Evolutionary conservation across 2,113 vertebrate genomes (phyloP).

Genomic region (Grallaria varia): DNA sequence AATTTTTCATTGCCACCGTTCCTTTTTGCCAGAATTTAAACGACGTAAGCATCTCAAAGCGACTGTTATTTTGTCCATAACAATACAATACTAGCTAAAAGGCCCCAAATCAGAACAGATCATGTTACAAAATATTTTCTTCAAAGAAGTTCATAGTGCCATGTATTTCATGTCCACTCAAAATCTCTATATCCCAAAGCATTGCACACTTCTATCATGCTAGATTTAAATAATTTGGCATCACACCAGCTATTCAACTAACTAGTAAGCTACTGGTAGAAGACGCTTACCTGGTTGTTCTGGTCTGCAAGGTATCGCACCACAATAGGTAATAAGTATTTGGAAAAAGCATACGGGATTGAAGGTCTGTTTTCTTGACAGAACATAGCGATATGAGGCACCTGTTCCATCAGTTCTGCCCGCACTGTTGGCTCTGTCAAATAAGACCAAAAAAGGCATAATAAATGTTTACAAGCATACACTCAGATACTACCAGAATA

Average conservation of each 20-base stretch:
- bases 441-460: background rate
- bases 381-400: conserved; percentile 89
- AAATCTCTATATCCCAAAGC: background rate
- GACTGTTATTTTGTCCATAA: background rate
- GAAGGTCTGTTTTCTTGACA: conserved; percentile 89
- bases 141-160: background rate
- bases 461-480: background rate
- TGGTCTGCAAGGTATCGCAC: conserved; percentile 88
- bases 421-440: conserved; percentile 84
- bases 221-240: background rate
- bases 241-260: background rate
- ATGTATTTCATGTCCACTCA: background rate
- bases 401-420: conserved; percentile 90
- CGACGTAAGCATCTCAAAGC: background rate
- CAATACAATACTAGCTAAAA: background rate
- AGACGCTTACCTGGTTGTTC: conserved; percentile 84
- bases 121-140: fast-evolving
- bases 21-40: background rate
- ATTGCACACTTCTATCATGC: background rate
- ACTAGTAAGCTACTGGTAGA: background rate
- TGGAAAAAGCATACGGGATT: conserved; percentile 86
- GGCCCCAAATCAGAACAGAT: background rate
- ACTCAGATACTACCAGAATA: background rate
- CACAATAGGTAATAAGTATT: conserved; percentile 87
- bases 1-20: background rate